phyloP scores from a whole-genome alignment of 2,113 vertebrate genomes.

The Saccopteryx leptura region DNA sequence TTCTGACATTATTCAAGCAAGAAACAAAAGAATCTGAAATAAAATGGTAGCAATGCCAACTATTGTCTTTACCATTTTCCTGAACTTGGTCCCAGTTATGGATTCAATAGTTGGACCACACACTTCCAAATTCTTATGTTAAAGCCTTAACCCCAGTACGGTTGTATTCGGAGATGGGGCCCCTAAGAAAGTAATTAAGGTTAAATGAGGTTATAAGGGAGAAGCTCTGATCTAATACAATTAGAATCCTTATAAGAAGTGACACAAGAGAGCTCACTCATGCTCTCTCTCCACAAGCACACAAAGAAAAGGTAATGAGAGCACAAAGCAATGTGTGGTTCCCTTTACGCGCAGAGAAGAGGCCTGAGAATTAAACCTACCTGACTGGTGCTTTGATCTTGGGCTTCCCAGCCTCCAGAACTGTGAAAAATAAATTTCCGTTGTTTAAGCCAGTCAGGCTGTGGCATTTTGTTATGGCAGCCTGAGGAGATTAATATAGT shows the following conservation, averaged over 20 bases:
- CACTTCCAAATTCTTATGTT: no score
- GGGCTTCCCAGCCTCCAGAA: no score
- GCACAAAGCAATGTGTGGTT: neutral
- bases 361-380: no score
- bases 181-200: neutral
- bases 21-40: neutral
- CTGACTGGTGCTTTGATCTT: no score
- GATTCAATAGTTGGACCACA: neutral
- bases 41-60: neutral
- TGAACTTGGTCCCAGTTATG: neutral
- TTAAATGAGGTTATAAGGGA: neutral
- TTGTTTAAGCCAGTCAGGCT: neutral
- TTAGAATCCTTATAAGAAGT: neutral
- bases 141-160: no score
- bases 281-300: neutral
- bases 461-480: no score
- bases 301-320: neutral
- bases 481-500: neutral
- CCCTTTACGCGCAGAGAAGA: no score
- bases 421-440: neutral
- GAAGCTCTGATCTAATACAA: neutral
- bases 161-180: no score
- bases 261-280: neutral
- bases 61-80: neutral
- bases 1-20: neutral